Conservation (phyloP, 1,140 invertebrate species). For the Bombus breviceps region DNA sequence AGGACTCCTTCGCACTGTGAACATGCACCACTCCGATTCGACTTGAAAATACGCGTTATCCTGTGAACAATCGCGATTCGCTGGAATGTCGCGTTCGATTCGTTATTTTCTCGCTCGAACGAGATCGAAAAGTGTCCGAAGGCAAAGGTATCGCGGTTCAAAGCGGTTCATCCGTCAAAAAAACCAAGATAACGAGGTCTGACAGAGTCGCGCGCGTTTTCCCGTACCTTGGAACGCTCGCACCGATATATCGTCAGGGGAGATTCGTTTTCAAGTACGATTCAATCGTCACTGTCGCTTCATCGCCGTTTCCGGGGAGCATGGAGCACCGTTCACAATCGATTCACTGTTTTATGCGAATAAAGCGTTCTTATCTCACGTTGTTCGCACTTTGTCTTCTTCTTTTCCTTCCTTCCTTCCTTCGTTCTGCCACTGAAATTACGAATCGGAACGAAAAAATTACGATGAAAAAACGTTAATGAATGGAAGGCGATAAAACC, state of each 20-base stretch:
- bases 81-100: constrained; percentile 11
- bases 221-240: neutral
- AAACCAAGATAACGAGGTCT: neutral
- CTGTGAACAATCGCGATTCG: neutral
- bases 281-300: neutral
- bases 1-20: neutral
- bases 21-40: neutral
- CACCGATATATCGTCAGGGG: neutral
- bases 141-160: neutral
- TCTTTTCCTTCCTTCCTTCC: too few relatives aligned
- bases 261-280: neutral
- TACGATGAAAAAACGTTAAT: neutral
- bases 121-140: neutral
- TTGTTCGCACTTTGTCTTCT: neutral
- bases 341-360: neutral
- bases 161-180: neutral
- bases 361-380: neutral
- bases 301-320: neutral
- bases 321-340: neutral
- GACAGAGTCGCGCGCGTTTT: neutral
- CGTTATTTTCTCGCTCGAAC: constrained; percentile 5
- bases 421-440: too few relatives aligned
- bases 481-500: neutral
- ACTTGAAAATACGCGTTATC: neutral
- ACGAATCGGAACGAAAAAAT: neutral